These are phyloP conservation scores for Neolamprologus kungweensis DNA, from an alignment of 2,113 vertebrate species.

Conservation along the genomic window DNA sequence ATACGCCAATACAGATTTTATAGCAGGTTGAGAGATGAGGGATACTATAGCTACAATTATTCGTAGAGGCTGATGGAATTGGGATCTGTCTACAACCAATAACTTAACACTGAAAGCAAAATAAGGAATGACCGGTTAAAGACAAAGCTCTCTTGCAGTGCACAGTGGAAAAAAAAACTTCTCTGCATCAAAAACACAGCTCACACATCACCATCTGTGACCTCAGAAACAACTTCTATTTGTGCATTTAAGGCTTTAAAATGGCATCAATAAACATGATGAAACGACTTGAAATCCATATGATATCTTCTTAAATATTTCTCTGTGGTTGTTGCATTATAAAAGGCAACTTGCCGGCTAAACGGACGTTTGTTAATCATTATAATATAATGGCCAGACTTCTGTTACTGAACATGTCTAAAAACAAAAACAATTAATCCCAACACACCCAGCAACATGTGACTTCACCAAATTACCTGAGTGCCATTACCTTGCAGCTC, in stretches of 20 bases:
- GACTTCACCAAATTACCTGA: neutral
- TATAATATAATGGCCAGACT: neutral
- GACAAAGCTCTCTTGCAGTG: neutral
- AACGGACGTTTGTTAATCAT: neutral
- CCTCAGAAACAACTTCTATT: neutral
- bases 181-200: neutral
- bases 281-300: neutral
- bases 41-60: neutral
- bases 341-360: neutral
- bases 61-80: neutral
- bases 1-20: neutral
- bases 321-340: neutral
- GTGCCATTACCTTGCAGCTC: constrained; percentile 2
- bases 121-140: neutral
- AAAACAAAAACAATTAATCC: neutral
- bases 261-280: neutral
- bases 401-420: neutral
- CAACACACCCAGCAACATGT: neutral
- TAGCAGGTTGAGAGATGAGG: neutral
- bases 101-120: neutral
- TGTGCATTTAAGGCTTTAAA: neutral
- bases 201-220: neutral
- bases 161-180: neutral
- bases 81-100: neutral
- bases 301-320: neutral